phyloP scores from a whole-genome alignment of 1,140 invertebrate genomes.

The Diprion similis region DNA sequence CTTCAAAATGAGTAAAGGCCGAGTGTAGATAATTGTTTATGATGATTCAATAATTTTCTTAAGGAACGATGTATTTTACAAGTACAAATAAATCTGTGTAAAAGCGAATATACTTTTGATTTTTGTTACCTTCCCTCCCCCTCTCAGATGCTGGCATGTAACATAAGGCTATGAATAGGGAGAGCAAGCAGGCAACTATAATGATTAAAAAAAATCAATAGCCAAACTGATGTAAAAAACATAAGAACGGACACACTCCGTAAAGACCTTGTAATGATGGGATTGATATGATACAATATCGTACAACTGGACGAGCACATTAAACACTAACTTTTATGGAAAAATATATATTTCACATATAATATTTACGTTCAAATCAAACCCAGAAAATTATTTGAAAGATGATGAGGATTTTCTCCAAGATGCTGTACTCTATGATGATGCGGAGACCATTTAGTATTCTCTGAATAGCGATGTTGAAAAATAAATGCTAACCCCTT shows the following conservation, averaged over 20 bases:
- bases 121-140: slow-evolving; percentile 62
- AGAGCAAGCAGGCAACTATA: slow-evolving; percentile 35
- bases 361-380: background rate
- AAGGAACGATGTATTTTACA: too few relatives aligned
- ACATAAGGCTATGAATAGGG: slow-evolving; percentile 50
- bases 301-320: slow-evolving; percentile 53
- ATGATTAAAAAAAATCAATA: slow-evolving; percentile 18
- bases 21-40: too few relatives aligned
- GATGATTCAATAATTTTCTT: too few relatives aligned
- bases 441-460: too few relatives aligned
- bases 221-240: background rate
- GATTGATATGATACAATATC: slow-evolving; percentile 31
- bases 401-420: background rate
- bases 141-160: slow-evolving; percentile 65
- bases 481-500: background rate
- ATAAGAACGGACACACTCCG: background rate
- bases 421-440: background rate
- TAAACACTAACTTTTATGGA: background rate
- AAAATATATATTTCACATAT: too few relatives aligned
- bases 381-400: background rate
- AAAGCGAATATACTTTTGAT: slow-evolving; percentile 21
- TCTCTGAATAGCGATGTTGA: background rate
- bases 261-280: slow-evolving; percentile 18
- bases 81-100: too few relatives aligned
- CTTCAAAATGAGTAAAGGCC: too few relatives aligned